phyloP scores from a whole-genome alignment of 2,113 vertebrate species.

The Corapipo altera region DNA sequence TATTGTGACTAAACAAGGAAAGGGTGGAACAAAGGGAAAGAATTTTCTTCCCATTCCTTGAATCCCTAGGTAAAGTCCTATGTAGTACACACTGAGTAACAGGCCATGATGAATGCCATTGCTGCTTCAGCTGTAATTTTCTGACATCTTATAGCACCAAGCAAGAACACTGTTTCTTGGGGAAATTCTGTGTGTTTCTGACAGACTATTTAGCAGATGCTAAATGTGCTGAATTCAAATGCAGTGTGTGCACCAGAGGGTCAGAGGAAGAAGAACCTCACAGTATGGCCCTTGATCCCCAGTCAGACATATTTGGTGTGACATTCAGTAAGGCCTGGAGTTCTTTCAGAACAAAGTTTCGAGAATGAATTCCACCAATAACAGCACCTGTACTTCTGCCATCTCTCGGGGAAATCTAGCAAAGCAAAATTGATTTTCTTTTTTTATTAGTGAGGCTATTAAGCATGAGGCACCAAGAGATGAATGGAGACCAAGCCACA shows the following conservation, averaged over 20 bases:
- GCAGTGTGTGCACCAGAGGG: neutral
- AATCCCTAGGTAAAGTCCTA: neutral
- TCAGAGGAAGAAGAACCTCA: neutral
- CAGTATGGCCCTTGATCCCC: neutral
- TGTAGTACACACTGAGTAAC: neutral
- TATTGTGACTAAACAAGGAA: neutral
- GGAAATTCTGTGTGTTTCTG: neutral
- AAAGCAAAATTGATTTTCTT: conserved; percentile 73
- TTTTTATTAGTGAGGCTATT: conserved; percentile 69
- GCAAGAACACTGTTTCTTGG: neutral
- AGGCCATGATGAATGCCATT: neutral
- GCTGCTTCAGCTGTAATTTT: neutral
- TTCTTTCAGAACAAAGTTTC: conserved; percentile 28
- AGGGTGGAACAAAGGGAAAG: neutral
- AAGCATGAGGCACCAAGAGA: conserved; percentile 56
- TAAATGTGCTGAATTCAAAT: neutral
- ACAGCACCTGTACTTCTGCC: neutral
- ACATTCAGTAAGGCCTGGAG: neutral
- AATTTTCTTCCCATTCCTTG: neutral
- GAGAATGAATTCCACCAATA: conserved; percentile 40
- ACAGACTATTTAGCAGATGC: neutral
- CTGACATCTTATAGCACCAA: neutral
- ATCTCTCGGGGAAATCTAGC: conserved; percentile 61
- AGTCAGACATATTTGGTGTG: neutral
- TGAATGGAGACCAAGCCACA: conserved; percentile 52